These are phyloP conservation scores for Branchipolynoe longqiensis DNA, from an alignment of 2,888 invertebrate species.

Conservation along the genomic window DNA sequence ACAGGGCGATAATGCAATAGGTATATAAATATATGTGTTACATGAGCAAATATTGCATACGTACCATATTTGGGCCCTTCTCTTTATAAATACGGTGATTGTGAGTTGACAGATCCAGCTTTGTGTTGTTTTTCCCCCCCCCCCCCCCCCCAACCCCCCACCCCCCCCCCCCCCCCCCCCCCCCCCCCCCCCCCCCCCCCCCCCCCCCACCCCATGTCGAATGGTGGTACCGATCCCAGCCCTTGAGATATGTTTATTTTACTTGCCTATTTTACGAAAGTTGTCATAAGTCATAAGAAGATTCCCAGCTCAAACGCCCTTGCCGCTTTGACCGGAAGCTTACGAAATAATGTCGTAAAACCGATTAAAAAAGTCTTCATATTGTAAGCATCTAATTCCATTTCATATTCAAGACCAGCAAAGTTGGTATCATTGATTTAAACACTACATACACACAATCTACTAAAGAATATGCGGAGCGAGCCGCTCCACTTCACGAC, in stretches of 20 bases:
- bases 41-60: background rate
- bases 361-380: background rate
- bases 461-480: too few species aligned
- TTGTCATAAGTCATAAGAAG: background rate
- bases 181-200: too few species aligned
- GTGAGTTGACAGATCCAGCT: background rate
- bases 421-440: too few species aligned
- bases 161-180: too few species aligned
- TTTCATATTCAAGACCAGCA: too few species aligned
- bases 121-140: background rate
- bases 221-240: too few species aligned
- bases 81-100: conserved; percentile 27
- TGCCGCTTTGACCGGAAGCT: conserved; percentile 25
- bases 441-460: too few species aligned
- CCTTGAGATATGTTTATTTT: background rate
- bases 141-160: too few species aligned
- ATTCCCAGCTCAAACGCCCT: conserved; percentile 6
- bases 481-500: too few species aligned
- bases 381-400: too few species aligned
- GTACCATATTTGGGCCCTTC: conserved; percentile 43
- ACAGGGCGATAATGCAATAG: conserved; percentile 11
- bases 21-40: background rate
- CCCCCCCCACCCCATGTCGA: too few species aligned
- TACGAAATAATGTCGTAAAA: conserved; percentile 31
- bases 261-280: background rate